Evolutionary conservation across 2,797 vertebrate genomes (phyloP).

Genomic region (Microhierax caerulescens): DNA sequence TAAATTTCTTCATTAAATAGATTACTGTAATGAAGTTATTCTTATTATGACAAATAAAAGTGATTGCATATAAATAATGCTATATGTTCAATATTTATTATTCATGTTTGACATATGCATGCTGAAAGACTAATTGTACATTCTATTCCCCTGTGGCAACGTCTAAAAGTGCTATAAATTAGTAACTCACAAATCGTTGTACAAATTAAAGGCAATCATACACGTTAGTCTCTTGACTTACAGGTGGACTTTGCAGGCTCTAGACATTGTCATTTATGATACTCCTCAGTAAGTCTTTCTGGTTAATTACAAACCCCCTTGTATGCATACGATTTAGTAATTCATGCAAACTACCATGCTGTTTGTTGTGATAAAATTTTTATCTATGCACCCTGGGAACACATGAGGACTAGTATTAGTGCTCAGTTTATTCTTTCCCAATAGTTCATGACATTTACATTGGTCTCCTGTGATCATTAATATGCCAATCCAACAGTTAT

Average conservation of each 20-base stretch:
- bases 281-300: conserved; percentile 59
- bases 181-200: conserved; percentile 32
- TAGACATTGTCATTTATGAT: conserved; percentile 59
- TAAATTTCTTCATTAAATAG: conserved; percentile 26
- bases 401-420: conserved; percentile 33
- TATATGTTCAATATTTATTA: conserved; percentile 42
- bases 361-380: conserved; percentile 74
- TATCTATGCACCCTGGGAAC: conserved; percentile 59
- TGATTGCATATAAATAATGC: conserved; percentile 23
- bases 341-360: conserved; percentile 70
- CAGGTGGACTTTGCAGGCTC: conserved; percentile 34
- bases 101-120: conserved; percentile 13
- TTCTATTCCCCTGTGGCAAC: not conserved
- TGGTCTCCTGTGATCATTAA: conserved; percentile 64
- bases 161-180: conserved; percentile 52
- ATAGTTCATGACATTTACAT: conserved; percentile 70
- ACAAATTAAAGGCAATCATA: conserved; percentile 63
- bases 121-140: conserved; percentile 13
- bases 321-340: conserved; percentile 69
- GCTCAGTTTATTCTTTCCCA: conserved; percentile 66
- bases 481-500: conserved; percentile 56
- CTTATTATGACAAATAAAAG: conserved; percentile 3
- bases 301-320: conserved; percentile 64
- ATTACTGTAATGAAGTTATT: not conserved
- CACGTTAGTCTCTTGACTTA: conserved; percentile 46